phyloP scores from a whole-genome alignment of 2,113 vertebrate genomes.

The Sorex araneus region DNA sequence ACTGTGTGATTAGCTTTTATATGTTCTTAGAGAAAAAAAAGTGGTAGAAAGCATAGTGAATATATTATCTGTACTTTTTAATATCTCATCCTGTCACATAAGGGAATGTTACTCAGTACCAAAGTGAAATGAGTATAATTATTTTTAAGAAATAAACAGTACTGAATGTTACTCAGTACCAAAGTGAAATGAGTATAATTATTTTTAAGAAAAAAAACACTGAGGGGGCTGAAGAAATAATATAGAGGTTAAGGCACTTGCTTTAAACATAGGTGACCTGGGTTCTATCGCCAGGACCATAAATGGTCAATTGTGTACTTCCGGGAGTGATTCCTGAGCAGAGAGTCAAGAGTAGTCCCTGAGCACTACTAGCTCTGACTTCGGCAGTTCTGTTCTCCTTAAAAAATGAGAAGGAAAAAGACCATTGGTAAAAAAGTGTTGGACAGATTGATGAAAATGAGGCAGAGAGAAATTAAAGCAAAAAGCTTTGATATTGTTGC shows the following conservation, averaged over 20 bases:
- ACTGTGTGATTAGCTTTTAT: neutral
- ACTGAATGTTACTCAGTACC: neutral
- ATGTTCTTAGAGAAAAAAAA: neutral
- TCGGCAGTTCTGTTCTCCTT: no score
- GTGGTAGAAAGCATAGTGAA: neutral
- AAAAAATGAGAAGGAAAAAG: neutral
- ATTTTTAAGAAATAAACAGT: neutral
- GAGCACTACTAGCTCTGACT: no score
- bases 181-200: neutral
- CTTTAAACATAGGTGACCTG: no score
- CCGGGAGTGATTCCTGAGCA: no score
- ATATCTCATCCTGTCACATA: neutral
- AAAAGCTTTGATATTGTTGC: neutral
- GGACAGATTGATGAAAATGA: neutral
- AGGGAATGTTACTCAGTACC: neutral
- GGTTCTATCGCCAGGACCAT: no score
- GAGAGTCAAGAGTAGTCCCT: no score
- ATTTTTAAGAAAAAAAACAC: neutral
- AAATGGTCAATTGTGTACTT: no score
- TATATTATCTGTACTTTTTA: neutral
- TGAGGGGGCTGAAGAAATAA: no score
- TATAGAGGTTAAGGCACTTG: no score
- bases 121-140: neutral
- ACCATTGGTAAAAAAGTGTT: neutral
- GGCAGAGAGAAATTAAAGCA: neutral